Base-by-base conservation (phyloP, 2,113 vertebrate species). In the Eclectus roratus region DNA sequence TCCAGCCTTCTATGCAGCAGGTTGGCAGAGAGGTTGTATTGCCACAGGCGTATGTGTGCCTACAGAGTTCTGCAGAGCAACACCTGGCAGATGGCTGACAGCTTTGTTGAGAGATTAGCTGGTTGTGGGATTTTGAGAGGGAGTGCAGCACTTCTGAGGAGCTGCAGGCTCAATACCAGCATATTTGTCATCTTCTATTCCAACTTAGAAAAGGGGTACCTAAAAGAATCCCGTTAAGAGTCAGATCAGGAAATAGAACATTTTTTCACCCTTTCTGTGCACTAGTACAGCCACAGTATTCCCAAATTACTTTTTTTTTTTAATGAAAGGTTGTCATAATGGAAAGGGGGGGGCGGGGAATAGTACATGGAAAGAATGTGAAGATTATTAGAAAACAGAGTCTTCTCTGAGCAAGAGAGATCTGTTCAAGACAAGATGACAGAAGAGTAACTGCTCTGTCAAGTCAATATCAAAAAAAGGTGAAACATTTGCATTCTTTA, bases 41-140 rank as follows among this genome's bases (percentile, higher is more conserved):
- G 78, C 93, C 66, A 17, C 4, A 29, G 85, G 78, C 21, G 0
- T 80, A 8, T 47, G 11, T n/a, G 65, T 86, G 94, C 79, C 81
- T 65, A 2, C 3, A 0, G 49, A 89, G 47, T 37, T 50, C 66
- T 83, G 80, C 65, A 90, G 74, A 85, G 84, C 90, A 80, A 58
- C 68, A 74, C 80, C 88, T 86, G 88, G 85, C 97, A 94, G 87
- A 92, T 92, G 82, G 87, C 82, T 89, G 85, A 64, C 88, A 85
- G 91, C 84, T 92, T 70, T 82, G 77, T 33, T 53, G 77, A 60
- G 47, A 91, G 81, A 63, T 91, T 18, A 85, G 76, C 82, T 85
- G 71, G 10, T 13, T 49, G 71, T 80, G 85, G 74, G 63, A 80
- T 89, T 92, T n/a, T 72, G 56, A 94, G 74, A 82, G 63, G 61